Evolutionary conservation across 2,797 vertebrate genomes (phyloP).

Genomic region (Alauda arvensis): DNA sequence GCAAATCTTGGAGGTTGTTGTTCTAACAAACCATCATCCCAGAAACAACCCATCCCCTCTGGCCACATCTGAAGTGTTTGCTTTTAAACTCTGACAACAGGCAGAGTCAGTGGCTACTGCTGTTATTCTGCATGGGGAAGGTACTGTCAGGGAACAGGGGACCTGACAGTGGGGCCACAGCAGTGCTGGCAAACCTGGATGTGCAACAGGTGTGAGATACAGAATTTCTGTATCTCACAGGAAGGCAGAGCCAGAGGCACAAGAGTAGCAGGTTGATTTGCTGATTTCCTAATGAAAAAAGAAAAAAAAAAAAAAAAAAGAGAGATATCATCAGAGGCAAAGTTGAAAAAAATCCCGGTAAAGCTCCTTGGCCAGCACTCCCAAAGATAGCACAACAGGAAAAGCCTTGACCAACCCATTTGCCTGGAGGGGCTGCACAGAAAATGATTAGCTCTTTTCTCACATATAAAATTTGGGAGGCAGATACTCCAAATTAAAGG

Average conservation of each 20-base stretch:
- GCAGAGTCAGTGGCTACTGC: not conserved
- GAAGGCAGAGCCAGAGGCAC: not conserved
- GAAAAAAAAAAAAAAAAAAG: not conserved
- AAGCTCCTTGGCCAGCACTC: not conserved
- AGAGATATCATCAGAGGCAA: not conserved
- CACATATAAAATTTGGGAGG: not conserved
- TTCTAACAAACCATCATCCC: not conserved
- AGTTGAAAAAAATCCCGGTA: not conserved
- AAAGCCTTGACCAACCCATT: not conserved
- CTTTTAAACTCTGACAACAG: not conserved
- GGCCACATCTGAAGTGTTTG: not conserved
- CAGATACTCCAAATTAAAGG: not conserved
- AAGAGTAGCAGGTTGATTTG: not conserved
- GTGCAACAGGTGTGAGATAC: rapidly evolving
- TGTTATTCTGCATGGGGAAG: not conserved
- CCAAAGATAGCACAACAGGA: not conserved
- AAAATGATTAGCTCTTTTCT: not conserved
- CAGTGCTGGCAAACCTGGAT: not conserved
- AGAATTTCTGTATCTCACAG: not conserved
- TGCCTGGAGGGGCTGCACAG: not conserved
- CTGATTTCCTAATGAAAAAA: not conserved
- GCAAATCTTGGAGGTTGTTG: not conserved
- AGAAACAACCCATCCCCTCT: not conserved
- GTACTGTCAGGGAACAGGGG: rapidly evolving
- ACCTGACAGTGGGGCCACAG: not conserved